Base-by-base conservation (phyloP, 2,888 invertebrate species). In the Plebejus melissa region DNA sequence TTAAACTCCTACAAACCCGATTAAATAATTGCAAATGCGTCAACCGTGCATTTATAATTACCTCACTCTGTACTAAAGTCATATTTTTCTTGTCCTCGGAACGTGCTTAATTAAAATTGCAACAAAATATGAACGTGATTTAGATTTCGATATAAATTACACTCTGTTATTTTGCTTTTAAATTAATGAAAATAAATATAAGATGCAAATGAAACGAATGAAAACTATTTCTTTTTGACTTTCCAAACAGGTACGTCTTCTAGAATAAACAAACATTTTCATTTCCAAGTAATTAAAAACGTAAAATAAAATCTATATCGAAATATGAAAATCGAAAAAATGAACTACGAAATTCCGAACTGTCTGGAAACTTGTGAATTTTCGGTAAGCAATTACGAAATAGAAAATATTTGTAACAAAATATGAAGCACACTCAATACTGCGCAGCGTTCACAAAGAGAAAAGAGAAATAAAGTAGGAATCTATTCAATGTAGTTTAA, bases 401-500 rank as follows among this genome's bases (percentile, higher is more conserved):
- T 65, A 65, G 32, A 65, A 65, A 65, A 65, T 60, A 65, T 74
- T 74, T 74, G 60, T 60, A 41, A 74, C 60, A 41, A 46, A 69
- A 69, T 32, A 50, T 32, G 9, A 69, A 69, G 36, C 7, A 32
- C 50, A 22, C 65, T 28, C 65, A 22, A 50, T 69, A 69, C 58
- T 4, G 38, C 70, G 54, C 65, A 69, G 69, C 70, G 69, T 65
- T 46, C 65, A 76, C 76, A 77, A 78, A 79, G 75, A 74, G 75
- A 57, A 76, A 72, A 76, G 77, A 76, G 81, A 82, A 83, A 82
- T 85, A 85, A 83, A 88, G 83, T 86, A 86, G 87, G 87, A 89
- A 86, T 88, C 84, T 88, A 88, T 90, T 90, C 87, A 88, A 82
- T 78, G 77, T 80, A 84, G 84, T 86, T 81, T 78, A 86, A 89